phyloP scores from a whole-genome alignment of 2,888 invertebrate species.

The Nomada flava region DNA sequence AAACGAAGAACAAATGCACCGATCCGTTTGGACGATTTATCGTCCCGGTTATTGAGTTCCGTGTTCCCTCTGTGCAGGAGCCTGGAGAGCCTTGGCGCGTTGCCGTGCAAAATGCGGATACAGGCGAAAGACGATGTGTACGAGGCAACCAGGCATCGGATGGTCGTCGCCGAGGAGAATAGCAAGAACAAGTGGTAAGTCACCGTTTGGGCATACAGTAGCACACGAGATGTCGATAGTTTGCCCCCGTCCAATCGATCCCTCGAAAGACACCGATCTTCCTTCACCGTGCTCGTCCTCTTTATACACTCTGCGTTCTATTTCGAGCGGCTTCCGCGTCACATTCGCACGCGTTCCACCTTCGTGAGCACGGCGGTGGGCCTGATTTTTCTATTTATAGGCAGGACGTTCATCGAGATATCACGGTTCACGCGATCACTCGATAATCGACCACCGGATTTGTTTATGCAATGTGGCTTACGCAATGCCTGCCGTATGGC shows the following conservation, averaged over 20 bases:
- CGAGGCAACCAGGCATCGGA: conserved; percentile 95
- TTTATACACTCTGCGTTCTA: conserved; percentile 1
- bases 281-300: conserved; percentile 1
- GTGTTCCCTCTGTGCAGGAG: conserved; percentile 83
- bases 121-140: conserved; percentile 98
- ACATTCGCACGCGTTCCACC: conserved; percentile 21
- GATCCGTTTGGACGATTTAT: conserved; percentile 2
- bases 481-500: too few relatives aligned
- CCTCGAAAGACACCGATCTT: conserved; percentile 28
- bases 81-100: conserved; percentile 93
- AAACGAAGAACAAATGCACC: background rate
- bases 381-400: conserved; percentile 11
- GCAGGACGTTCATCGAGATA: background rate
- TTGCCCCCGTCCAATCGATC: conserved; percentile 34
- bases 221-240: conserved; percentile 1
- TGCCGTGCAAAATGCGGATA: conserved; percentile 95
- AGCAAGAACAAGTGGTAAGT: conserved; percentile 95
- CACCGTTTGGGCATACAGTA: conserved; percentile 4
- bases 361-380: conserved; percentile 23
- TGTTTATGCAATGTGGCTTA: background rate
- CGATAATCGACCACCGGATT: conserved; percentile 20
- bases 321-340: conserved; percentile 40
- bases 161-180: conserved; percentile 96
- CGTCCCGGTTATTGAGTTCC: conserved; percentile 13
- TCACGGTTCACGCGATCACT: conserved; percentile 6